Percentiles rank a stretch among this genome's conserved stretches.
Evolutionary conservation across 2,888 invertebrate genomes (phyloP).

Genomic region (Cryptosula pallasiana): DNA sequence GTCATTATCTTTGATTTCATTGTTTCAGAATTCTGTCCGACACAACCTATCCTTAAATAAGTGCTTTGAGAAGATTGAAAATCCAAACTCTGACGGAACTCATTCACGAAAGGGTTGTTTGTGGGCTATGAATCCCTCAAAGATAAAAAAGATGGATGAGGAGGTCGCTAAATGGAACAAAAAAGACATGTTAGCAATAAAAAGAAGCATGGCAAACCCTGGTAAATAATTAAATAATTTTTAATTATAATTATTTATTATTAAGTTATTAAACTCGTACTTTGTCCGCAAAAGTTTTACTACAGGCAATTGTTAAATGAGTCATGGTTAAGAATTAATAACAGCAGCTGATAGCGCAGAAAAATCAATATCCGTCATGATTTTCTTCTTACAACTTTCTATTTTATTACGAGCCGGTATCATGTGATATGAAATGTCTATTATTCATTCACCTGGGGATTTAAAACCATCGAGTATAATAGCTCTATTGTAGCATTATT

Average conservation of each 20-base stretch:
- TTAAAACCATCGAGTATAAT: background rate
- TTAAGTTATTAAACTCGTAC: too few relatives aligned
- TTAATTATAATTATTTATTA: too few relatives aligned
- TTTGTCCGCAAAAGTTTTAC: too few relatives aligned
- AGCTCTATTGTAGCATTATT: background rate
- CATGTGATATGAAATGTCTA: background rate
- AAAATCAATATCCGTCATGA: background rate
- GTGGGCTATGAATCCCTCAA: slow-evolving; percentile 94
- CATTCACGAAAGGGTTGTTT: slow-evolving; percentile 61
- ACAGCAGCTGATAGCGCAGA: background rate
- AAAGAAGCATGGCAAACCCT: slow-evolving; percentile 89
- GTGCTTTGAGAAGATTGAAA: slow-evolving; percentile 96
- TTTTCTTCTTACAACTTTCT: background rate
- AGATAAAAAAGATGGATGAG: slow-evolving; percentile 93
- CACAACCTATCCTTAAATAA: slow-evolving; percentile 96
- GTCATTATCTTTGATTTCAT: slow-evolving; percentile 22
- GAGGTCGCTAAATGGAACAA: slow-evolving; percentile 96
- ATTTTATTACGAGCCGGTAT: background rate
- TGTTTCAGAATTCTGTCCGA: slow-evolving; percentile 75
- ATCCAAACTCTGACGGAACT: slow-evolving; percentile 62
- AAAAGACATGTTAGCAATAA: slow-evolving; percentile 86
- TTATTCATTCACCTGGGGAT: background rate
- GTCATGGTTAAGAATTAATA: too few relatives aligned
- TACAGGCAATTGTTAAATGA: too few relatives aligned
- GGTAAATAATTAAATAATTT: too few relatives aligned